Conservation (phyloP, 2,888 invertebrate species). For the Caenorhabditis parvicauda region DNA sequence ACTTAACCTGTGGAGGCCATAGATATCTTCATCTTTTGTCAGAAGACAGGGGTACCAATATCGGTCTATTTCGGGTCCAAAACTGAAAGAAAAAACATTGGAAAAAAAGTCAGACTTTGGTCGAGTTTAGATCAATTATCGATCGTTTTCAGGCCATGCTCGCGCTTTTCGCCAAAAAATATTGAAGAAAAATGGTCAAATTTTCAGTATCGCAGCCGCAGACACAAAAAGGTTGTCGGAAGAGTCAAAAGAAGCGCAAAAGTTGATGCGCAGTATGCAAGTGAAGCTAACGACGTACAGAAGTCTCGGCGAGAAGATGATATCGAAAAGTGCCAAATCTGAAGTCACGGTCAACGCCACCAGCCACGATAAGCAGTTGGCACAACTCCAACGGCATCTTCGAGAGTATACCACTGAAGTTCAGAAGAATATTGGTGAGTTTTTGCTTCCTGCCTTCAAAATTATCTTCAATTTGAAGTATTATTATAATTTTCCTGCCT, state of each 20-base stretch:
- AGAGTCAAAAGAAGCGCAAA: conserved; percentile 19
- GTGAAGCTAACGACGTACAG: conserved; percentile 7
- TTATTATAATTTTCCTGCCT: too few relatives aligned
- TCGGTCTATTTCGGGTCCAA: too few relatives aligned
- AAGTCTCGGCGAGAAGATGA: conserved; percentile 1
- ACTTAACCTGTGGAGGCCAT: too few relatives aligned
- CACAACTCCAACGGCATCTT: conserved; percentile 13
- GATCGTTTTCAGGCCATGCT: too few relatives aligned
- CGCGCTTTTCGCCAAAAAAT: too few relatives aligned
- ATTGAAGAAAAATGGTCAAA: too few relatives aligned
- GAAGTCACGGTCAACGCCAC: conserved; percentile 7
- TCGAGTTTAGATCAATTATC: too few relatives aligned
- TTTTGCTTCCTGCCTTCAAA: neutral
- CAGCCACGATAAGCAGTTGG: conserved; percentile 25
- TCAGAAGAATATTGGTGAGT: conserved; percentile 17
- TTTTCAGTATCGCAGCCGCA: too few relatives aligned
- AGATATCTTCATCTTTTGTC: too few relatives aligned
- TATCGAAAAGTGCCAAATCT: conserved; percentile 9
- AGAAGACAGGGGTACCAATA: too few relatives aligned
- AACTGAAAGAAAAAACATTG: too few relatives aligned
- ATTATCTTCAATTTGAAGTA: conserved; percentile 2
- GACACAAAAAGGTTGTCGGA: conserved; percentile 10
- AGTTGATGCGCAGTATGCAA: conserved; percentile 17
- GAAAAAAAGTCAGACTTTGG: too few relatives aligned
- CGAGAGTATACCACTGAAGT: conserved; percentile 13